These are phyloP conservation scores for Myiagra hebetior DNA, from an alignment of 2,113 vertebrate genomes.

Conservation along the genomic window DNA sequence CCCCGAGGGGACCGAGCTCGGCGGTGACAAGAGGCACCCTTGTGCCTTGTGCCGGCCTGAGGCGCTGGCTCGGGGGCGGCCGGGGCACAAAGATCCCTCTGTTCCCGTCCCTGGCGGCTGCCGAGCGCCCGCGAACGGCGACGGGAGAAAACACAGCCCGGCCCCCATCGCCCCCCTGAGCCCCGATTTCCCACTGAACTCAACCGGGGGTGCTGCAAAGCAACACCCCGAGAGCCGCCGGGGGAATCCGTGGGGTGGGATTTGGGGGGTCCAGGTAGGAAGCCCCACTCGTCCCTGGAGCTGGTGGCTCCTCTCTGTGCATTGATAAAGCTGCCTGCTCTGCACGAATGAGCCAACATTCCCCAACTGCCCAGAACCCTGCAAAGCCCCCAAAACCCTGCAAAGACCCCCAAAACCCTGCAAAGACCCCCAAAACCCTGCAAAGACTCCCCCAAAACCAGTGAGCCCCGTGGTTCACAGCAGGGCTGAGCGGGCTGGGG, in stretches of 20 bases:
- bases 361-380: background rate
- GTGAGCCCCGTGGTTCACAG: fast-evolving
- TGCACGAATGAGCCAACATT: fast-evolving
- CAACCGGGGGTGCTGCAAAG: fast-evolving
- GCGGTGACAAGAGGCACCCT: conserved; percentile 22
- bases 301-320: background rate
- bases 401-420: background rate
- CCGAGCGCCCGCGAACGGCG: background rate
- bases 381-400: background rate
- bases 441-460: background rate
- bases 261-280: background rate
- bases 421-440: background rate
- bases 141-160: background rate
- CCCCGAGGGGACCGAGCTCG: background rate
- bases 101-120: background rate
- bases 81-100: conserved; percentile 26
- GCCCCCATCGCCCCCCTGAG: fast-evolving
- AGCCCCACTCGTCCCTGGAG: fast-evolving
- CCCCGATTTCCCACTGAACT: fast-evolving
- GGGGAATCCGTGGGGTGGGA: background rate
- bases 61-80: background rate
- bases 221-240: fast-evolving
- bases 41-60: background rate
- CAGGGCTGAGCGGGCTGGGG: background rate
- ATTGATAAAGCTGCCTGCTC: background rate